Base-by-base conservation (phyloP, 1,140 invertebrate genomes). In the Agrypnia vestita region DNA sequence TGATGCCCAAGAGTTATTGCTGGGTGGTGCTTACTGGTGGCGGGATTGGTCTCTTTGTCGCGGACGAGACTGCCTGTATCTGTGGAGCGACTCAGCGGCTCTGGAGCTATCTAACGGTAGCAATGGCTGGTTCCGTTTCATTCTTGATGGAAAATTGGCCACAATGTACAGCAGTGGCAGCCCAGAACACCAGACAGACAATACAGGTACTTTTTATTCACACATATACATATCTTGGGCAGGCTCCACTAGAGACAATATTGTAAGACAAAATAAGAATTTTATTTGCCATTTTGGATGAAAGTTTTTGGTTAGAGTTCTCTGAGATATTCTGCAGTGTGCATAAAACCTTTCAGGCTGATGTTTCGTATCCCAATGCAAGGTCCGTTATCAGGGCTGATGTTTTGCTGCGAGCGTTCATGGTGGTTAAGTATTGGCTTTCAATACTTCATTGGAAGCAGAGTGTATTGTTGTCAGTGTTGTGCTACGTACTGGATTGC, bases 101-200 rank as follows among this genome's bases (percentile, higher is more conserved):
- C 89, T 99, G 13, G 98, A 99, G 90, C 92, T 99, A n/a, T 98
- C 97, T 47, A 99, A 99, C 87, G 97, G 97, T 62, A 97, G 96
- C 80, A 99, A 99, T 90, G 98, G 98, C 21, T 99, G 98, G 98
- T 99, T 99, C 87, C 91, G 98, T 64, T 99, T 99, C 88, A 97
- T 99, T 84, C 92, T 99, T 3, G 98, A 99, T 90, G 97, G 97
- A 4, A 99, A 99, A 90, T 90, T 99, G 47, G 96, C 97, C 6
- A 99, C 97, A 0, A 99, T 99, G 97, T 99, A 99, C 86, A 98
- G 97, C 13, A 98, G 97, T 85, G 98, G 98, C 76, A 98, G 96
- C 85, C 97, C 97, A 3, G 97, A 99, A 89, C 97, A 97, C 79
- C 97, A 98, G 83, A 96, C 97, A n/a, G 98, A 99, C 86, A 98